phyloP scores from a whole-genome alignment of 2,888 invertebrate species.

The Drosophila kokeensis region DNA sequence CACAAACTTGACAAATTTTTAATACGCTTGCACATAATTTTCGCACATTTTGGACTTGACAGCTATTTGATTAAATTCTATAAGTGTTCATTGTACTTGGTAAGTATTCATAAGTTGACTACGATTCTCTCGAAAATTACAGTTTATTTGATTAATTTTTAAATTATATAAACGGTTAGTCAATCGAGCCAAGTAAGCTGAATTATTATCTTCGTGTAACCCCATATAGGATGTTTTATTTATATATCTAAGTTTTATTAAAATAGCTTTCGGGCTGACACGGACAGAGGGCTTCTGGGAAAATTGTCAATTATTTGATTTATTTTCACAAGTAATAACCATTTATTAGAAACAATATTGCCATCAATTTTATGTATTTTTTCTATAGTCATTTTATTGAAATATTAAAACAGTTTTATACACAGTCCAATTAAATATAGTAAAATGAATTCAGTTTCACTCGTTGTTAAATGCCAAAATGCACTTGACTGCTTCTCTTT shows the following conservation, averaged over 20 bases:
- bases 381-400: neutral
- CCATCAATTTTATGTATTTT: neutral
- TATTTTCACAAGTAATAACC: neutral
- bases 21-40: neutral
- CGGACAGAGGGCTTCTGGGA: no score
- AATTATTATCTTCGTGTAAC: neutral
- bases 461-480: constrained; percentile 63
- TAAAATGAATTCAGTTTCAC: constrained; percentile 68
- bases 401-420: neutral
- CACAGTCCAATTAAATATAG: constrained; percentile 51
- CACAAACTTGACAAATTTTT: neutral
- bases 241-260: neutral
- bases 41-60: neutral
- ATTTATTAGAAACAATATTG: neutral
- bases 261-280: neutral
- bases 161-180: neutral
- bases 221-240: no score
- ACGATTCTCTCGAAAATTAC: neutral
- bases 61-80: neutral
- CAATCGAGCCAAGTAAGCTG: neutral
- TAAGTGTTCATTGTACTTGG: neutral
- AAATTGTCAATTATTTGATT: neutral
- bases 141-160: neutral
- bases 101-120: neutral
- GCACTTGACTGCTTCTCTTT: constrained; percentile 34